Base-by-base conservation (phyloP, 2,797 vertebrate genomes). In the Crocidura indochinensis region DNA sequence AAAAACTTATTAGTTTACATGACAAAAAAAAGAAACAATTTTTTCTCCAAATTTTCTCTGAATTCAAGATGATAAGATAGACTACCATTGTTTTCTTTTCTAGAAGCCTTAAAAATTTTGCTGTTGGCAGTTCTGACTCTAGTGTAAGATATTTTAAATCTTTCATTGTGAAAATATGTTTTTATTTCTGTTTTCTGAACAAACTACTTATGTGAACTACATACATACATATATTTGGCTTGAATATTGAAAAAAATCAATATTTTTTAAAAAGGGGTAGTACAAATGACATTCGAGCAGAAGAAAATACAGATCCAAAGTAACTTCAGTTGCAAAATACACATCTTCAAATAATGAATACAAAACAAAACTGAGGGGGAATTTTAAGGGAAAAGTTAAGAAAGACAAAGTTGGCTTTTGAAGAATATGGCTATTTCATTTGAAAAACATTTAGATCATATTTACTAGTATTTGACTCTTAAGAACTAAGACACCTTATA, bases 391-490 rank as follows among this genome's bases (percentile, higher is more conserved):
- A 27, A 38, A 17, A 44, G 17, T 19, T 74, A 46, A 64, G 51
- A 10, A 11, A 47, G 2, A 1, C 6, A 68, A 38, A 53, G 22
- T 19, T 31, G 14, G 2, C 26, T n/a, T 4, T 29, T 11, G 20
- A 0, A 73, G 4, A 88, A 73, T 6, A 9, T 67, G 26, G 44
- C 81, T 15, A 67, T 19, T 91, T 60, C 47, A 71, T 53, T 71
- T 72, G 6, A 92, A 88, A 20, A 24, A 90, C 79, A 83, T 88
- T 53, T 2, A 88, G 68, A 24, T 1, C 26, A 76, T 22, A 0
- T 77, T 67, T 67, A 49, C 71, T 31, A 84, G 15, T n/a, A 80
- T 69, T 92, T 91, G 46, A 53, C 14, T 67, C 12, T 60, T 75
- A 85, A 51, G 73, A 53, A 83, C 74, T 71, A 89, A 92, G 47